phyloP scores from a whole-genome alignment of 2,888 invertebrate genomes.

The Archips xylosteana region DNA sequence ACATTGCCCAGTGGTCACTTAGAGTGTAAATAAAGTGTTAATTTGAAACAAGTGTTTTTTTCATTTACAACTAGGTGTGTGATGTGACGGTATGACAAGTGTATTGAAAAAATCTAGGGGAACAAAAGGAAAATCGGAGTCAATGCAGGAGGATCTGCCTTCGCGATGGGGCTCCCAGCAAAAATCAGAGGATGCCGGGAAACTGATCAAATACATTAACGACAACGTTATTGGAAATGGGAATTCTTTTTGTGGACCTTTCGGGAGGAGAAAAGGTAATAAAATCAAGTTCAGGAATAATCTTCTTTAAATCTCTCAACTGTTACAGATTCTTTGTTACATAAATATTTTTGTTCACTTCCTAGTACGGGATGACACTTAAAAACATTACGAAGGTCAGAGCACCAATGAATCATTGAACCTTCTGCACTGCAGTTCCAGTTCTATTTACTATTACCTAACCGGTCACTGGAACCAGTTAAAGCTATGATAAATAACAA shows the following conservation, averaged over 20 bases:
- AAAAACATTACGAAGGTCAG: conserved; percentile 21
- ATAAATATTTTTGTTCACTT: neutral
- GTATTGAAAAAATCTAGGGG: conserved; percentile 82
- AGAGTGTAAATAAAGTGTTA: conserved; percentile 48
- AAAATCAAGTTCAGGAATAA: conserved; percentile 12
- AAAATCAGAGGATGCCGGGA: conserved; percentile 88
- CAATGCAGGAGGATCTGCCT: conserved; percentile 82
- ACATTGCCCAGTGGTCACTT: conserved; percentile 43
- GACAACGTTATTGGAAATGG: conserved; percentile 93
- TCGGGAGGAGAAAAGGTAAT: conserved; percentile 92
- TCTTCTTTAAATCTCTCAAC: neutral
- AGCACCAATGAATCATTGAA: conserved; percentile 36
- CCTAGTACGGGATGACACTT: conserved; percentile 1
- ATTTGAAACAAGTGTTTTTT: conserved; percentile 31
- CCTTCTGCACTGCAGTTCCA: conserved; percentile 21
- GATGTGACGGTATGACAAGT: conserved; percentile 81
- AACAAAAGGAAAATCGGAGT: conserved; percentile 81
- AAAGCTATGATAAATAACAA: conserved; percentile 16
- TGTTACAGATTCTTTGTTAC: neutral
- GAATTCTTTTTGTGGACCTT: conserved; percentile 93
- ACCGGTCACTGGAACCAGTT: conserved; percentile 29
- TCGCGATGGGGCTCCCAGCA: conserved; percentile 74
- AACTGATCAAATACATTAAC: conserved; percentile 91
- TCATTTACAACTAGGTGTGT: conserved; percentile 56
- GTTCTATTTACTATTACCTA: conserved; percentile 35